Evolutionary conservation across 2,797 vertebrate species (phyloP).

Genomic region (Triplophysa bombifrons): DNA sequence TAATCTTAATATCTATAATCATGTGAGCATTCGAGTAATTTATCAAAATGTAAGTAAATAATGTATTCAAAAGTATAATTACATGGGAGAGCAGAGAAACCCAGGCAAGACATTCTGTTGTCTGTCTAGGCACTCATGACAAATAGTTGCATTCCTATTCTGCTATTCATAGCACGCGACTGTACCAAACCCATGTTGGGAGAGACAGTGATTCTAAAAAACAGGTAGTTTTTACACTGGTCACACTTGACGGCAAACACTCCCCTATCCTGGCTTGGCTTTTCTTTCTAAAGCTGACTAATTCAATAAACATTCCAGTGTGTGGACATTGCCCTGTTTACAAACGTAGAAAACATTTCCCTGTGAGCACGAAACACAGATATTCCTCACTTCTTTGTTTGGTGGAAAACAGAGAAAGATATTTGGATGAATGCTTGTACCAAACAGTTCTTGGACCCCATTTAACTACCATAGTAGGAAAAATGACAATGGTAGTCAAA

Average conservation of each 20-base stretch:
- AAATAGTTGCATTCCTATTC: constrained; percentile 56
- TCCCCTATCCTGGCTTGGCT: constrained; percentile 31
- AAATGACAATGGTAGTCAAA: too few relatives aligned
- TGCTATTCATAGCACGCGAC: constrained; percentile 45
- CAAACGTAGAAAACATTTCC: constrained; percentile 30
- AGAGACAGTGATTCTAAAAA: constrained; percentile 38
- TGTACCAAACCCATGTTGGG: constrained; percentile 48
- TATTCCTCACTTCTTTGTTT: constrained; percentile 7
- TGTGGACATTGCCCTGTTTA: constrained; percentile 49
- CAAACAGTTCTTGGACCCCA: too few relatives aligned
- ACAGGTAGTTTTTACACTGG: constrained; percentile 38
- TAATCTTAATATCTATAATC: not conserved
- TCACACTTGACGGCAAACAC: constrained; percentile 40
- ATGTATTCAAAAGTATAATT: constrained; percentile 21
- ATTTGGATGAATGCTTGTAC: too few relatives aligned
- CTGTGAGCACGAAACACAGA: constrained; percentile 13
- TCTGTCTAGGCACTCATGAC: constrained; percentile 36
- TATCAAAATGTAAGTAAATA: constrained; percentile 11
- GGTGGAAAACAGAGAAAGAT: too few relatives aligned
- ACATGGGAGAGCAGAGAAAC: constrained; percentile 28
- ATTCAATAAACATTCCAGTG: constrained; percentile 57
- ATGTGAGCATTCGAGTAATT: constrained; percentile 18
- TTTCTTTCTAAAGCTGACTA: constrained; percentile 45
- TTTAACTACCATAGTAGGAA: too few relatives aligned
- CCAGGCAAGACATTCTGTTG: constrained; percentile 41